These are phyloP conservation scores for Spisula solida DNA, from an alignment of 2,888 invertebrate genomes.

Conservation along the genomic window DNA sequence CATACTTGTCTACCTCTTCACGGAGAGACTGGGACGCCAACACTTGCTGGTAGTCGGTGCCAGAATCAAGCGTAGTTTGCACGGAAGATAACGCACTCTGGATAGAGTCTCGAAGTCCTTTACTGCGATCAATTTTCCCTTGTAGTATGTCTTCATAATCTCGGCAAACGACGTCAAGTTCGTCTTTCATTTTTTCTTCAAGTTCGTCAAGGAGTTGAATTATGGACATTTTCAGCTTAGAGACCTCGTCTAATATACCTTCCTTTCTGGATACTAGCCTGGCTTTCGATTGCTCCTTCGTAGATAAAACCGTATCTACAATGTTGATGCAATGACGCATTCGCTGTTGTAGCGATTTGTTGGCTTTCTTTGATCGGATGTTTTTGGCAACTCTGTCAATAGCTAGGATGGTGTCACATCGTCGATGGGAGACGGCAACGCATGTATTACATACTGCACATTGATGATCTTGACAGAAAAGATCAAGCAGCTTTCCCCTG, in stretches of 20 bases:
- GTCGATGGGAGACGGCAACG: conserved; percentile 60
- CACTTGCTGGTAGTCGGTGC: conserved; percentile 66
- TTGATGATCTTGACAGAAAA: conserved; percentile 69
- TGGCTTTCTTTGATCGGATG: conserved; percentile 61
- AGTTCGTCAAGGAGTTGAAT: conserved; percentile 68
- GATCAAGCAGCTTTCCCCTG: conserved; percentile 64
- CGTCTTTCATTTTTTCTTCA: conserved; percentile 69
- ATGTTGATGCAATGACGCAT: conserved; percentile 59
- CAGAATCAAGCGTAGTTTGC: conserved; percentile 53
- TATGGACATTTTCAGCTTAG: conserved; percentile 61
- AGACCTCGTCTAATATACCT: conserved; percentile 57
- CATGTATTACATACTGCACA: conserved; percentile 66
- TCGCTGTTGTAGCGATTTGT: conserved; percentile 56
- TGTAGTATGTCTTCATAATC: conserved; percentile 71
- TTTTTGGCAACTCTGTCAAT: conserved; percentile 58
- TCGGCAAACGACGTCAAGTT: conserved; percentile 62
- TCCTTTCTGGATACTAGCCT: conserved; percentile 58
- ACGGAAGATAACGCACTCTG: conserved; percentile 60
- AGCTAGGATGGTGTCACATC: conserved; percentile 63
- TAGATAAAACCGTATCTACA: conserved; percentile 60
- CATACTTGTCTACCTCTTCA: conserved; percentile 66
- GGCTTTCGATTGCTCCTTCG: conserved; percentile 57
- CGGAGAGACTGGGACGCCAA: conserved; percentile 61
- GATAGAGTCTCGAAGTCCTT: conserved; percentile 64
- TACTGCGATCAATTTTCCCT: conserved; percentile 64